Evolutionary conservation across 2,888 invertebrate genomes (phyloP).

Genomic region (Drosophila koepferae): DNA sequence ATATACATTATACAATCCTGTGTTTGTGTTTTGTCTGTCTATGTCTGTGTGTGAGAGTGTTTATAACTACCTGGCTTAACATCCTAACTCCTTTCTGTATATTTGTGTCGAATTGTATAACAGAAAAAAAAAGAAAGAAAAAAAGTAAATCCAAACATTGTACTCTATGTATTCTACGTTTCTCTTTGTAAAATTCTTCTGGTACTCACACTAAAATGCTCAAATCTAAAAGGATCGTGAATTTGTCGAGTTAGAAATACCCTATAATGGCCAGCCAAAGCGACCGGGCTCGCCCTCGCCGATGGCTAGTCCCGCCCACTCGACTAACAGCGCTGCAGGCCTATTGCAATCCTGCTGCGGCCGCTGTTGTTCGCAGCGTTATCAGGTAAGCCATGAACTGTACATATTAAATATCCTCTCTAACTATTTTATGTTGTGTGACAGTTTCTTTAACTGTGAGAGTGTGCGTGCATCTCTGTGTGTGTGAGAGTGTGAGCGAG

Average conservation of each 20-base stretch:
- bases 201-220: conserved; percentile 61
- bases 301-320: conserved; percentile 94
- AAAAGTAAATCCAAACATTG: conserved; percentile 61
- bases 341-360: conserved; percentile 93
- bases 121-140: conserved; percentile 17
- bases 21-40: conserved; percentile 45
- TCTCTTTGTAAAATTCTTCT: conserved; percentile 76
- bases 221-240: conserved; percentile 92
- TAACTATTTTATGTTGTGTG: conserved; percentile 30
- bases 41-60: conserved; percentile 34
- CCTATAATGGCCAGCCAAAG: conserved; percentile 97
- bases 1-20: conserved; percentile 6
- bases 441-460: conserved; percentile 9
- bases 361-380: conserved; percentile 94
- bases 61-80: conserved; percentile 32
- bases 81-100: conserved; percentile 50
- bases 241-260: conserved; percentile 97
- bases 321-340: conserved; percentile 89
- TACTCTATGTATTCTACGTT: conserved; percentile 76
- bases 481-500: conserved; percentile 1
- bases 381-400: conserved; percentile 88
- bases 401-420: conserved; percentile 35
- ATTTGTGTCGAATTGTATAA: conserved; percentile 48
- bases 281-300: conserved; percentile 95
- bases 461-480: background rate